phyloP scores from a whole-genome alignment of 1,140 invertebrate genomes.

The Brachionus paranguensis region DNA sequence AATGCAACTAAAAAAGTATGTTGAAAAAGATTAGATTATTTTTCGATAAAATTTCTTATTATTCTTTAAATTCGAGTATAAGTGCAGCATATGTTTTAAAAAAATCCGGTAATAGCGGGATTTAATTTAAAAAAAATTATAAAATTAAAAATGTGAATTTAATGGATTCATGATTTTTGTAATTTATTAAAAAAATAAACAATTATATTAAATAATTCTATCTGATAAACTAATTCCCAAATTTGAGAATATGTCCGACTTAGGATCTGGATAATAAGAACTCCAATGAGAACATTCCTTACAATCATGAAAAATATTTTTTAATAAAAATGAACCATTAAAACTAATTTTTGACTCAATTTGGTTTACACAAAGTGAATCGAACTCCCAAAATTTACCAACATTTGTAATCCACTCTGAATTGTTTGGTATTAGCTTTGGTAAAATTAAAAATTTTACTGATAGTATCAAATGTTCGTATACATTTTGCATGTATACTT shows the following conservation, averaged over 20 bases:
- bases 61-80: too few species aligned
- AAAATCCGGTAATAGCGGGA: too few species aligned
- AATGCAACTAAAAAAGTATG: too few species aligned
- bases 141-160: too few species aligned
- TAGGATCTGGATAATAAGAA: conserved; percentile 19
- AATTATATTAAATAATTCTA: neutral
- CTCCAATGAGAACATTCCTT: neutral
- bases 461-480: neutral
- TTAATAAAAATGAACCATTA: neutral
- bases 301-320: neutral
- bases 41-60: too few species aligned
- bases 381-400: neutral
- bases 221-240: neutral
- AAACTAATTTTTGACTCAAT: neutral
- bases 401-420: neutral
- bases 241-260: neutral
- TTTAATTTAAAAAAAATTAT: too few species aligned
- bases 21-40: too few species aligned
- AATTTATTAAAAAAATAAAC: neutral
- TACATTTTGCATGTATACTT: neutral
- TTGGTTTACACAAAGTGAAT: neutral
- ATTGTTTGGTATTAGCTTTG: neutral
- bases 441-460: neutral
- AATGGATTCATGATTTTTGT: too few species aligned
- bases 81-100: too few species aligned